Evolutionary conservation across 35 echinoderm and acorn worm species (phyloP).

Genomic region (Strongylocentrotus purpuratus): DNA sequence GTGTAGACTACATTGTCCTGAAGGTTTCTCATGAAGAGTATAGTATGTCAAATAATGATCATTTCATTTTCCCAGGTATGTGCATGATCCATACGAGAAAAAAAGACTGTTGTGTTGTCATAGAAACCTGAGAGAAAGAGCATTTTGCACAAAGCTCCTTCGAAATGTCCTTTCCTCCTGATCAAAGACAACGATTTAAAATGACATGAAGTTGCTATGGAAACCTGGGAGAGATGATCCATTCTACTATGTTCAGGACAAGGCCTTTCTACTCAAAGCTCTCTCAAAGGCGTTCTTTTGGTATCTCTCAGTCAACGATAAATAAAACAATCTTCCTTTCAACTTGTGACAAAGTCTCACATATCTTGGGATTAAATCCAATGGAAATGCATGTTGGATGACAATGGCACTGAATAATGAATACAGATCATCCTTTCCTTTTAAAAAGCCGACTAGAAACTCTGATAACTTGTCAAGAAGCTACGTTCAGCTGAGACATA

Average conservation of each 20-base stretch:
- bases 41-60: not conserved
- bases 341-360: not conserved
- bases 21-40: not conserved
- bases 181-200: not conserved
- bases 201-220: not conserved
- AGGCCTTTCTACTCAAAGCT: not conserved
- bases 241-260: not conserved
- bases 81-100: not conserved
- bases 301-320: not conserved
- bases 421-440: no score
- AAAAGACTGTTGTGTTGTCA: not conserved
- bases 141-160: not conserved
- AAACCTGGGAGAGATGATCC: not conserved
- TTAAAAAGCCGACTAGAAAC: no score
- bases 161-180: not conserved
- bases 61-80: not conserved
- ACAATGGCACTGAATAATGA: no score
- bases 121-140: not conserved
- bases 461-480: no score
- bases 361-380: not conserved
- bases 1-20: not conserved
- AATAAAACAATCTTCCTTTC: not conserved
- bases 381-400: not conserved
- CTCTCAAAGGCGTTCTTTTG: not conserved
- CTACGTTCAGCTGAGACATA: not conserved